Evolutionary conservation across 2,888 invertebrate genomes (phyloP).

Genomic region (Micoletzkya japonica): DNA sequence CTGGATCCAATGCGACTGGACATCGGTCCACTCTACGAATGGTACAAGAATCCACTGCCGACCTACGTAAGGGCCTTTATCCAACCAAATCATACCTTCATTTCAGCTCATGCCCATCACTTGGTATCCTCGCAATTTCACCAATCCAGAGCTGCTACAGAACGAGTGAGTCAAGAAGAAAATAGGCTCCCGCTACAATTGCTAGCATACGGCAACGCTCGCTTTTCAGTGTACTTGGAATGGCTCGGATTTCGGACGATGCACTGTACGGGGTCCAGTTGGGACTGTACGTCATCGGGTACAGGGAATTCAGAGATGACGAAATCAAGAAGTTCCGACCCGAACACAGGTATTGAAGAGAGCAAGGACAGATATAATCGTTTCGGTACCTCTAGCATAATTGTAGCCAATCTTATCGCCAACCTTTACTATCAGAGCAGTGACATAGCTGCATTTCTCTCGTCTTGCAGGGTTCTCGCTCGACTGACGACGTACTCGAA

Average conservation of each 20-base stretch:
- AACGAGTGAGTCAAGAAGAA: conserved; percentile 14
- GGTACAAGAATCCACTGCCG: conserved; percentile 61
- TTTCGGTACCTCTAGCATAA: neutral
- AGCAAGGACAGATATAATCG: too few species aligned
- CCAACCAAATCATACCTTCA: neutral
- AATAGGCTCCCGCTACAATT: neutral
- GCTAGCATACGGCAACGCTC: too few species aligned
- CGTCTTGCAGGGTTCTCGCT: conserved; percentile 35
- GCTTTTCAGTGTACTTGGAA: conserved; percentile 8
- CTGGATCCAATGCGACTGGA: conserved; percentile 63
- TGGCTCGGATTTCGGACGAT: conserved; percentile 54
- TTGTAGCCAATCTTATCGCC: too few species aligned
- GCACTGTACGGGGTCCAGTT: conserved; percentile 59
- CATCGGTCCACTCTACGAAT: conserved; percentile 60
- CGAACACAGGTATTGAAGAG: conserved; percentile 62
- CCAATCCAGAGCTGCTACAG: conserved; percentile 51
- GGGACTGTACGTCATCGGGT: conserved; percentile 61
- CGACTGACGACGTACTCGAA: conserved; percentile 57
- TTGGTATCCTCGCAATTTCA: conserved; percentile 64
- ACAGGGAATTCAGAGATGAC: conserved; percentile 59
- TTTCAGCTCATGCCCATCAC: conserved; percentile 59
- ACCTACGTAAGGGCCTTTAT: conserved; percentile 40
- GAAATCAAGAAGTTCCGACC: conserved; percentile 63
- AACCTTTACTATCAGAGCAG: too few species aligned
- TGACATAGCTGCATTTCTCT: too few species aligned